Evolutionary conservation across 2,113 vertebrate species (phyloP).

Genomic region (Pomatorhinus ruficollis): DNA sequence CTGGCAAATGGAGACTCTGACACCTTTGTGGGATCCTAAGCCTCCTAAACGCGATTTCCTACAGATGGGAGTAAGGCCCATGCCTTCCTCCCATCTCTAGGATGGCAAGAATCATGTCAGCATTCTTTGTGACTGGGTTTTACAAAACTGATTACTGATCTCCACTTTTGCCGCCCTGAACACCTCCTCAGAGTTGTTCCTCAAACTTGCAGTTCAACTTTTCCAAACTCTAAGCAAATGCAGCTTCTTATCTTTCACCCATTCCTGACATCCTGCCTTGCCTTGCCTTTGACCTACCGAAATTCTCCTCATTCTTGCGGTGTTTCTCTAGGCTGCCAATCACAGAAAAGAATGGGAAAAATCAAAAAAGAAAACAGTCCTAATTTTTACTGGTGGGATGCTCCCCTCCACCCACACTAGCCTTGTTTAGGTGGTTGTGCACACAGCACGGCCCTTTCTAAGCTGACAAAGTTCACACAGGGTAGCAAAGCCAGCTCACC

Average conservation of each 20-base stretch:
- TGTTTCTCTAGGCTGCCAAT: constrained; percentile 19
- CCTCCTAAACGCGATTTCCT: not conserved
- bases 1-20: not conserved
- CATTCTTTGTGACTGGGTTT: not conserved
- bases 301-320: constrained; percentile 18
- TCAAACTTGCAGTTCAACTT: not conserved
- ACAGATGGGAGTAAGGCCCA: not conserved
- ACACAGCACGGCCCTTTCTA: not conserved
- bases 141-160: not conserved
- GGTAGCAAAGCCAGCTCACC: not conserved
- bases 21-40: not conserved
- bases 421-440: not conserved
- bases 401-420: not conserved
- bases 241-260: not conserved
- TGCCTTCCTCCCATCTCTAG: not conserved
- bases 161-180: not conserved
- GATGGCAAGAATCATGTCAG: not conserved
- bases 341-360: constrained; percentile 33
- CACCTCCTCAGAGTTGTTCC: not conserved
- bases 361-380: not conserved
- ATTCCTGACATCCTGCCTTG: not conserved
- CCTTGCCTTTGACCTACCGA: not conserved
- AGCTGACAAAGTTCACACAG: not conserved
- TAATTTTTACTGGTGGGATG: not conserved
- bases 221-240: not conserved